Evolutionary conservation across 2,888 invertebrate species (phyloP), one percentile per base, ranked within the genome.

Genomic region (Fabriciana adippe): DNA sequence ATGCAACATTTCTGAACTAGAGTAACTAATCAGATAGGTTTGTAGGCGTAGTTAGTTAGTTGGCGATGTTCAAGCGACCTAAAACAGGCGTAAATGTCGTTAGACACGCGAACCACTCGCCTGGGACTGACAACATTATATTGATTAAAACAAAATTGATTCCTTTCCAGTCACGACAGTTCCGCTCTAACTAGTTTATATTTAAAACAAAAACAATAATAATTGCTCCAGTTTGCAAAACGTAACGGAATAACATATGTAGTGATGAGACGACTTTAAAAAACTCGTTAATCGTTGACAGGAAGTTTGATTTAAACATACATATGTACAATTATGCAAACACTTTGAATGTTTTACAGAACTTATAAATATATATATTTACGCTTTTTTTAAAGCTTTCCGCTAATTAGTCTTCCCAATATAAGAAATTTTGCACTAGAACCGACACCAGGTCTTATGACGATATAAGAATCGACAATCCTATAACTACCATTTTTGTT

Each of bases 71-170:
- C 66, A 67, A 68, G 70, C 68, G 67, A 69, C 62, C 54, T 55
- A 51, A 62, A 66, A 55, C 61, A 67, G 70, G 70, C 71, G 74
- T 70, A 70, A 88, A 84, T 83, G 83, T 82, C 74, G 59, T 73
- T 55, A 75, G 86, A 82, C 89, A 90, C 89, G 89, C 89, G 69
- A 88, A 45, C 67, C 62, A 61, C 62, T 76, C 77, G 75, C 76
- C 69, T 70, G 73, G 72, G 76, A 73, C 68, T 72, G 67, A 67
- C 77, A 76, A 65, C 72, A 69, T 68, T 72, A 76, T 86, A 87
- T 87, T 84, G 84, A 88, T 86, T 86, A 81, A 64, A 66, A 66
- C 59, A 61, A 66, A 71, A 68, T 64, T 68, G 64, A 71, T 67
- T 61, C 53, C 66, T 67, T 61, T 53, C 51, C 54, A 64, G 67